These are phyloP conservation scores for Myopa testacea DNA, from an alignment of 2,888 invertebrate genomes.

Conservation along the genomic window DNA sequence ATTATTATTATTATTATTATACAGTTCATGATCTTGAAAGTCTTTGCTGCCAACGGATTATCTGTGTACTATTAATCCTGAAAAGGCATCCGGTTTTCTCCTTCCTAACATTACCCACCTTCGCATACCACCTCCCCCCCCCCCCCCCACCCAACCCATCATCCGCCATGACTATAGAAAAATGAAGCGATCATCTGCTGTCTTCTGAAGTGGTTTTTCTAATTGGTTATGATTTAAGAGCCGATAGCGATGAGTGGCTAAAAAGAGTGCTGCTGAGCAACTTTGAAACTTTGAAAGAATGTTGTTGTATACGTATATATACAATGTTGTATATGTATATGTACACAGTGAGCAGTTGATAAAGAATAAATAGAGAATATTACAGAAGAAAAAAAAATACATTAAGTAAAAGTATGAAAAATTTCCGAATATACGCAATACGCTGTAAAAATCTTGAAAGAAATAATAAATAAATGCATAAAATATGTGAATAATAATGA, in stretches of 20 bases:
- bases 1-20: slow-evolving; percentile 52
- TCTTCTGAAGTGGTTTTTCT: slow-evolving; percentile 43
- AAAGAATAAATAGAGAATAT: neutral
- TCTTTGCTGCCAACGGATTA: neutral
- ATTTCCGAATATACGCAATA: too few relatives aligned
- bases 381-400: neutral
- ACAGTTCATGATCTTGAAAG: slow-evolving; percentile 54
- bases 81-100: neutral
- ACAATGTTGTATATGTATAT: neutral
- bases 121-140: neutral
- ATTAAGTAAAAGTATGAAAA: too few relatives aligned
- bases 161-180: neutral
- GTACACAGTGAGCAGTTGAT: neutral
- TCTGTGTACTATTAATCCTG: too few relatives aligned
- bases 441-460: too few relatives aligned
- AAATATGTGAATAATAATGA: too few relatives aligned
- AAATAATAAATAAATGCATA: too few relatives aligned
- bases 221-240: slow-evolving; percentile 51
- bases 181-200: neutral
- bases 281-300: too few relatives aligned
- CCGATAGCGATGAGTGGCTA: slow-evolving; percentile 46
- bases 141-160: neutral
- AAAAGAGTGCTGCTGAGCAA: neutral
- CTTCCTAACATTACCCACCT: neutral
- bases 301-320: too few relatives aligned